Evolutionary conservation across 2,113 vertebrate genomes (phyloP), one percentile per base, ranked within the genome.

Genomic region (Nerophis ophidion): DNA sequence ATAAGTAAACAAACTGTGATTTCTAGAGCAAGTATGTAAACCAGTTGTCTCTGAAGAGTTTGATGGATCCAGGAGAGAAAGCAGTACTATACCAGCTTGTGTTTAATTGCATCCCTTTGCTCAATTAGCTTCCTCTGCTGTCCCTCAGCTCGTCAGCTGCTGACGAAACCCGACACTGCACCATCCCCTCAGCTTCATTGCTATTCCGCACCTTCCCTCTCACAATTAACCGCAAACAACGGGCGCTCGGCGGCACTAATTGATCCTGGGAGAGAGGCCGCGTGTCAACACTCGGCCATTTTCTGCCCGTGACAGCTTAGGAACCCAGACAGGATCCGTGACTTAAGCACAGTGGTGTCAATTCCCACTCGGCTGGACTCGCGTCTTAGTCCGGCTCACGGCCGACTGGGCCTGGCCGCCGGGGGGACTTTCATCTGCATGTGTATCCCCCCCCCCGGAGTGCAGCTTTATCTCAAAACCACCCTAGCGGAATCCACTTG

Each of bases 381-480:
- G 15, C 1, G 51, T 45, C 26, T 42, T 12, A 44, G 59, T 6
- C 12, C 9, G 5, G 49, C 55, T 56, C 16, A 46, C 51, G 4
- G 46, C 26, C 11, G 56, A 2, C 7, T 48, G 47, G 13, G 38
- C 46, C 60, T 63, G 50, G 7, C n/a, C 33, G 47, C 57, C 61
- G 50, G 38, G 47, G 57, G 55, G 48, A 63, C 38, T 40, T 26
- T 35, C 63, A 64, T 61, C 40, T 60, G 19, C n/a, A 56, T 56
- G n/a, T n/a, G n/a, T n/a, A n/a, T n/a, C n/a, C n/a, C n/a, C n/a
- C 69, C 61, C 65, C 53, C 66, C 60, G 5, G 40, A 44, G 4
- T 60, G 66, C 1, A 58, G 57, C 67, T 66, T 67, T 75, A 74
- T 71, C 53, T 73, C 68, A 50, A 75, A 63, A 72, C 57, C 71